Conservation (phyloP, 2,888 invertebrate genomes). For the Drosophila prolongata region DNA sequence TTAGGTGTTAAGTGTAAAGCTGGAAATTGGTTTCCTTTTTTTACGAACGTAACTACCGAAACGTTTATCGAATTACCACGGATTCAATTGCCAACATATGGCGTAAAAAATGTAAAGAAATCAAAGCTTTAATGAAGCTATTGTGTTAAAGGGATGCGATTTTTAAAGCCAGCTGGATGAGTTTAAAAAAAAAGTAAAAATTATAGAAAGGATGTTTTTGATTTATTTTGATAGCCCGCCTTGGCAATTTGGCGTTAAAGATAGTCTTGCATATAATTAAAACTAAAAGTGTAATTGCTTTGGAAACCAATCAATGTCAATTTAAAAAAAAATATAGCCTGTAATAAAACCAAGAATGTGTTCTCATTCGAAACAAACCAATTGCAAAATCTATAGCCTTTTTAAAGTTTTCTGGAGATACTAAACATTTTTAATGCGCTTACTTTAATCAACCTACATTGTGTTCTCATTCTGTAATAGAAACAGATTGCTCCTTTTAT, state of each 20-base stretch:
- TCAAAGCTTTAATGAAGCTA: slow-evolving; percentile 27
- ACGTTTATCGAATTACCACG: slow-evolving; percentile 55
- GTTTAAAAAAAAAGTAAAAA: too few species aligned
- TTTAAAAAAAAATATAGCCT: neutral
- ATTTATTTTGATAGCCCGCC: neutral
- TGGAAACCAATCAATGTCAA: neutral
- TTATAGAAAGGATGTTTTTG: neutral
- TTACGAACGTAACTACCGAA: slow-evolving; percentile 35
- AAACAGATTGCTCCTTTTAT: slow-evolving; percentile 11
- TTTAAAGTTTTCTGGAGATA: neutral
- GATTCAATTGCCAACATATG: slow-evolving; percentile 58
- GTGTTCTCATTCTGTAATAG: neutral
- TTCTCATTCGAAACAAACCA: slow-evolving; percentile 2
- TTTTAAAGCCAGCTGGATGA: slow-evolving; percentile 6
- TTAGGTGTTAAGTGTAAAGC: slow-evolving; percentile 58
- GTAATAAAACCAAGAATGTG: slow-evolving; percentile 9
- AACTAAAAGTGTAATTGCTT: neutral
- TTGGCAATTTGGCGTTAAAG: too few species aligned
- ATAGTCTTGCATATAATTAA: too few species aligned
- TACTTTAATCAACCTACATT: neutral
- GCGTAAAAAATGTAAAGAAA: neutral
- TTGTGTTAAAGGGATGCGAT: slow-evolving; percentile 9
- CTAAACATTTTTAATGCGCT: neutral
- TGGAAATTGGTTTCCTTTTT: neutral
- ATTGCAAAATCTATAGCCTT: neutral